Percentiles rank a stretch among this genome's conserved stretches.
Evolutionary conservation across 2,888 invertebrate genomes (phyloP).

Genomic region (Invenusta paracnida): DNA sequence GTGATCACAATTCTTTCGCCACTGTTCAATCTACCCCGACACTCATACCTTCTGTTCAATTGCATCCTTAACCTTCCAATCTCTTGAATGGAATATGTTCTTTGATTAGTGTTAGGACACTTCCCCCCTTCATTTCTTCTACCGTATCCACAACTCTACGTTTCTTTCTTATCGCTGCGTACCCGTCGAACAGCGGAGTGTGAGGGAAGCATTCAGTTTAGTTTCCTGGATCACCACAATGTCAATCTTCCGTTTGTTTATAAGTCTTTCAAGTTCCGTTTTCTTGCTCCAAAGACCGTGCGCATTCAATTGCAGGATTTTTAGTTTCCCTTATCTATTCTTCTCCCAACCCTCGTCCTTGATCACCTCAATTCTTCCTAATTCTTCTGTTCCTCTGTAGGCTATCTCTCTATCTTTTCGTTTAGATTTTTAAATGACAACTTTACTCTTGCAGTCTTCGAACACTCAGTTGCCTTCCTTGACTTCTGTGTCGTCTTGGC

Average conservation of each 20-base stretch:
- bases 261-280: not conserved
- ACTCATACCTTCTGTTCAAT: not conserved
- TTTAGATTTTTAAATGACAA: not conserved
- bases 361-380: not conserved
- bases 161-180: not conserved
- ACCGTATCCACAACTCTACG: not conserved
- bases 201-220: not conserved
- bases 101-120: not conserved
- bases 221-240: not conserved
- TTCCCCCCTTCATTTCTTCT: not conserved
- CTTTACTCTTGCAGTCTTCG: not conserved
- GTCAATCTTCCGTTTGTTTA: not conserved
- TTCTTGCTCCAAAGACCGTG: not conserved
- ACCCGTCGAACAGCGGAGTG: not conserved
- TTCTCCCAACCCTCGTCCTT: not conserved
- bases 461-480: not conserved
- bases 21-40: not conserved
- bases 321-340: not conserved
- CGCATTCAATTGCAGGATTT: not conserved
- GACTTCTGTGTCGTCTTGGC: not conserved
- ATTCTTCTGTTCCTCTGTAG: not conserved
- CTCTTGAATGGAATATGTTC: not conserved
- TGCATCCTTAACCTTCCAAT: not conserved
- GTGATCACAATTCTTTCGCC: not conserved
- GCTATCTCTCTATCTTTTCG: not conserved